phyloP scores from a whole-genome alignment of 2,888 invertebrate genomes.

The Apoderus coryli region DNA sequence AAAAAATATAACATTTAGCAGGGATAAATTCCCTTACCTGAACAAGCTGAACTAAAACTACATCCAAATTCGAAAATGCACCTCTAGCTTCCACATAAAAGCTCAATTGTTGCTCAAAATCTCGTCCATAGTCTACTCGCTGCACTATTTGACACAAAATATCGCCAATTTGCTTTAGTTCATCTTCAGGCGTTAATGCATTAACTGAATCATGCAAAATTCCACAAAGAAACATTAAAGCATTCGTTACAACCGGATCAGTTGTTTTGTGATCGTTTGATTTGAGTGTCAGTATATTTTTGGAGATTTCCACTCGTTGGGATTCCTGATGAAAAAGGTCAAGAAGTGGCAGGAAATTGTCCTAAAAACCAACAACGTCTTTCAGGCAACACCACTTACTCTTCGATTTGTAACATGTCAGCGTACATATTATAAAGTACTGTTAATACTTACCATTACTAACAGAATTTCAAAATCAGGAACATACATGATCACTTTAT shows the following conservation, averaged over 20 bases:
- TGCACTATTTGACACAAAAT: constrained; percentile 69
- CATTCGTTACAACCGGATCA: constrained; percentile 78
- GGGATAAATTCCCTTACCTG: constrained; percentile 55
- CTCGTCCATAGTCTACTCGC: constrained; percentile 67
- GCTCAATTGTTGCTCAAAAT: constrained; percentile 81
- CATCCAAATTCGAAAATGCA: constrained; percentile 80
- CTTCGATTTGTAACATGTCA: no score
- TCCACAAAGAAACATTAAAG: constrained; percentile 76
- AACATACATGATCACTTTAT: constrained; percentile 58
- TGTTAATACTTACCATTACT: constrained; percentile 54
- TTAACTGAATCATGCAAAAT: constrained; percentile 88
- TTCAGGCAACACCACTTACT: no score
- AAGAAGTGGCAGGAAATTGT: constrained; percentile 78
- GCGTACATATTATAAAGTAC: no score
- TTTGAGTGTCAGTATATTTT: constrained; percentile 54
- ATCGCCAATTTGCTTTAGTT: constrained; percentile 63
- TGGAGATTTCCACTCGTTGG: constrained; percentile 71
- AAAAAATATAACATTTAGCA: no score
- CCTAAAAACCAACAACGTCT: no score
- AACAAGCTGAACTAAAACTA: constrained; percentile 71
- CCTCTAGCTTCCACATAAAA: constrained; percentile 90
- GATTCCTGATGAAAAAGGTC: constrained; percentile 81
- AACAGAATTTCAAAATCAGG: constrained; percentile 69
- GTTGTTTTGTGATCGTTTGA: constrained; percentile 36
- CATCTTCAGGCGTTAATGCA: constrained; percentile 84